Evolutionary conservation across 2,888 invertebrate species (phyloP).

Genomic region (Drosophila mettleri): DNA sequence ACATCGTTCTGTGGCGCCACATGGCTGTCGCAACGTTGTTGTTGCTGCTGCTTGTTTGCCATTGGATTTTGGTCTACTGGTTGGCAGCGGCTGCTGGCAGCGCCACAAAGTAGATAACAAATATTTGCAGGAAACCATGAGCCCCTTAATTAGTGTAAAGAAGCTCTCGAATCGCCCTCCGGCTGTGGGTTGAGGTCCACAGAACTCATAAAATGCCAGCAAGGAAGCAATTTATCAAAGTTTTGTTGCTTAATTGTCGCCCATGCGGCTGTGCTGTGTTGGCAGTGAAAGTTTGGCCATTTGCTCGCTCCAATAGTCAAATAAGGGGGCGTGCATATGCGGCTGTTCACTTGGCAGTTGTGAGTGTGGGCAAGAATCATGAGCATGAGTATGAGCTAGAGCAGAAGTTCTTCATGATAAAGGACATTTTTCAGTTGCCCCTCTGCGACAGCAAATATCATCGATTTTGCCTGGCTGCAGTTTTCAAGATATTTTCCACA

Average conservation of each 20-base stretch:
- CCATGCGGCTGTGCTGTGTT: conserved; percentile 69
- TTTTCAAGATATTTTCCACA: conserved; percentile 79
- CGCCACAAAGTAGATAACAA: conserved; percentile 72
- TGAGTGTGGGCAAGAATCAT: not conserved
- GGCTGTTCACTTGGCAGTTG: conserved; percentile 49
- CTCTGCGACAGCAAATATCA: conserved; percentile 42
- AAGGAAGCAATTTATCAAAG: conserved; percentile 83
- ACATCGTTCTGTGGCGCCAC: conserved; percentile 67
- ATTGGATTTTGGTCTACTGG: conserved; percentile 65
- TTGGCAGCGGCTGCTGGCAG: conserved; percentile 34
- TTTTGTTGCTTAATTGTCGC: conserved; percentile 82
- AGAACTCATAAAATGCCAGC: conserved; percentile 70
- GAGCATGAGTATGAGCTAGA: conserved; percentile 28
- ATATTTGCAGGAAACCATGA: conserved; percentile 80
- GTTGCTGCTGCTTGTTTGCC: conserved; percentile 56
- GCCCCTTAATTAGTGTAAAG: conserved; percentile 82
- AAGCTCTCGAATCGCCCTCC: conserved; percentile 46
- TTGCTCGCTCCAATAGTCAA: conserved; percentile 23
- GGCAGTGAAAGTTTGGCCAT: conserved; percentile 61
- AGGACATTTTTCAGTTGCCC: conserved; percentile 29
- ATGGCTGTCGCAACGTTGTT: conserved; percentile 65
- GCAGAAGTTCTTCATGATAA: conserved; percentile 23
- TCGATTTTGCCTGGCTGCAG: conserved; percentile 66
- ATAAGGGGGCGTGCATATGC: conserved; percentile 53
- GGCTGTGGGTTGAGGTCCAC: not conserved